phyloP scores from a whole-genome alignment of 30 jellyfish, hydroid and myxozoan genomes.

The Turritopsis dohrnii region DNA sequence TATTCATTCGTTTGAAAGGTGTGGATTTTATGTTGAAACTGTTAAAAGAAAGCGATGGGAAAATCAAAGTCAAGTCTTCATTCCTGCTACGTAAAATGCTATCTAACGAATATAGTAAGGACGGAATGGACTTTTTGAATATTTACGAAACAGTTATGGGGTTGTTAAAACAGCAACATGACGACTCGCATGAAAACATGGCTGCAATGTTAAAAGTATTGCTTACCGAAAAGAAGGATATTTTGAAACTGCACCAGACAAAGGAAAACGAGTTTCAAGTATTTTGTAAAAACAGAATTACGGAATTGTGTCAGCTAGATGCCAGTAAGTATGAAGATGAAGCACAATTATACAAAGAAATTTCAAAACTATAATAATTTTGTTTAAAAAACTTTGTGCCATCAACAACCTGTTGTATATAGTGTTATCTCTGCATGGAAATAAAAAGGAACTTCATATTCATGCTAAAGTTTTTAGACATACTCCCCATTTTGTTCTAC shows the following conservation, averaged over 20 bases:
- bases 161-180: background rate
- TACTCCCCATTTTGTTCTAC: no score
- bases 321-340: background rate
- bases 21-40: constrained; percentile 23
- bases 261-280: background rate
- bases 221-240: background rate
- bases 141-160: background rate
- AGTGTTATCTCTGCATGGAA: background rate
- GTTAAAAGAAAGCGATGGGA: constrained; percentile 32
- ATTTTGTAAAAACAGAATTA: background rate
- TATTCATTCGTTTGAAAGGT: constrained; percentile 37
- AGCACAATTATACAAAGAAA: background rate
- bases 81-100: constrained; percentile 46
- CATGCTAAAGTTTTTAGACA: background rate
- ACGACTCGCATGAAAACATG: background rate
- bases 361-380: background rate
- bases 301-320: background rate
- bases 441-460: no score
- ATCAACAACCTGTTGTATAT: background rate
- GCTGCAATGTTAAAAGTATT: background rate
- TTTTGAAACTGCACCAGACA: background rate
- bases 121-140: background rate
- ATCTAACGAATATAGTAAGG: constrained; percentile 14
- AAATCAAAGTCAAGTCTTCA: constrained; percentile 60
- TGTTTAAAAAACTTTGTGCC: background rate